phyloP scores from a whole-genome alignment of 92 coral and sea anemone species.

The Palythoa grandis region DNA sequence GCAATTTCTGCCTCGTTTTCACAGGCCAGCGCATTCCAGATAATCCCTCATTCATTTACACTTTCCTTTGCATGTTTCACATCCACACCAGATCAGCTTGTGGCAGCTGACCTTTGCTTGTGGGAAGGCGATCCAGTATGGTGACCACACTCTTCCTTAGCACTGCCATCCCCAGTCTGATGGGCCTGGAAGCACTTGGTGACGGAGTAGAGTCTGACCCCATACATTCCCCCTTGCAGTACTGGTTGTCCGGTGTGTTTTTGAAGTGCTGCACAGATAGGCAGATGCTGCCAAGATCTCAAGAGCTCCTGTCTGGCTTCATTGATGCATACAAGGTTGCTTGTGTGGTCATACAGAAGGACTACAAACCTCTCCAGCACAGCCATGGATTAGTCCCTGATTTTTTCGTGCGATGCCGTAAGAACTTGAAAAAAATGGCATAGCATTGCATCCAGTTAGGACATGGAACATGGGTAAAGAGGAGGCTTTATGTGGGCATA shows the following conservation, averaged over 20 bases:
- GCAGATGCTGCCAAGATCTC: neutral
- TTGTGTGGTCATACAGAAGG: neutral
- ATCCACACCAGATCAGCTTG: conserved; percentile 35
- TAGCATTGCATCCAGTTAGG: neutral
- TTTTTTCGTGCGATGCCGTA: neutral
- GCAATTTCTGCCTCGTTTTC: conserved; percentile 68
- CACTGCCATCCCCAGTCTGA: conserved; percentile 70
- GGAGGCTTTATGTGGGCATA: neutral
- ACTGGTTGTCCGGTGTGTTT: neutral
- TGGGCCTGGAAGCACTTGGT: conserved; percentile 60
- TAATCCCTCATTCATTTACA: conserved; percentile 71
- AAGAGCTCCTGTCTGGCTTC: neutral
- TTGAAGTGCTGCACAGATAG: neutral
- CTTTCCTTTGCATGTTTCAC: conserved; percentile 66
- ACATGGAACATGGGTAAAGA: conserved; percentile 3
- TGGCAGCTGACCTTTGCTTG: conserved; percentile 48
- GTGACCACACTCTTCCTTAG: conserved; percentile 55
- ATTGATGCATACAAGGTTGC: neutral
- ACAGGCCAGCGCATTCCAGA: conserved; percentile 67
- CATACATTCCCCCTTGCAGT: conserved; percentile 38
- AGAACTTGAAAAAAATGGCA: neutral
- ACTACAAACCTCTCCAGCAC: neutral
- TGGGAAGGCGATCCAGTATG: conserved; percentile 51
- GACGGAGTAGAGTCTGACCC: conserved; percentile 57
- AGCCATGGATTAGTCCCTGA: neutral